phyloP scores from a whole-genome alignment of 2,113 vertebrate genomes.

The Cebus imitator region DNA sequence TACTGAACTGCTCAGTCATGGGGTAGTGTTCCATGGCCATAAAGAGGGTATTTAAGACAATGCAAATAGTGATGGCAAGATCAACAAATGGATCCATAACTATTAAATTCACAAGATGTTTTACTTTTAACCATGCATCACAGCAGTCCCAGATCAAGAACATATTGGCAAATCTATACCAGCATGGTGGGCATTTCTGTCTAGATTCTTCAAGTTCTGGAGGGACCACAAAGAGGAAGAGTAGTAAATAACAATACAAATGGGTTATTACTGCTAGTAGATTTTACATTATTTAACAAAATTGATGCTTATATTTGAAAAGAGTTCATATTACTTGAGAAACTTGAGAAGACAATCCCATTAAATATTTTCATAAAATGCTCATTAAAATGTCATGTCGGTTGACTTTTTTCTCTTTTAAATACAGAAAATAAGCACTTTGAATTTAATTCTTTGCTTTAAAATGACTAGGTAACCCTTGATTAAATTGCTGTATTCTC shows the following conservation, averaged over 20 bases:
- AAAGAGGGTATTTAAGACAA: conserved; percentile 96
- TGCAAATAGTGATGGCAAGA: conserved; percentile 96
- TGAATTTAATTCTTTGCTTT: not conserved
- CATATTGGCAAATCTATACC: conserved; percentile 92
- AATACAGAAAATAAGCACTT: not conserved
- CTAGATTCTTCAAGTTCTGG: conserved; percentile 96
- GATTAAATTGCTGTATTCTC: not conserved
- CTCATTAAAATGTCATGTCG: not conserved
- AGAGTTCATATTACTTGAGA: not conserved
- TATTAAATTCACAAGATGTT: conserved; percentile 88
- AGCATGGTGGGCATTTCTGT: conserved; percentile 94
- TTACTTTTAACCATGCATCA: conserved; percentile 93
- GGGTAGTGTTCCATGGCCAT: conserved; percentile 98
- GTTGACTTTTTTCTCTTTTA: not conserved
- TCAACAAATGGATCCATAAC: conserved; percentile 98
- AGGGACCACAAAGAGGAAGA: not conserved
- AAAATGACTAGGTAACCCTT: not conserved
- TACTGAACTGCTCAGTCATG: conserved; percentile 83
- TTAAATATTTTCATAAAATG: conserved; percentile 44
- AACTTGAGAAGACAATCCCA: not conserved
- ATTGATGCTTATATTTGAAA: not conserved
- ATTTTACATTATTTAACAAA: not conserved
- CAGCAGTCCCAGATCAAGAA: conserved; percentile 98
- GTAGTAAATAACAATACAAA: not conserved
- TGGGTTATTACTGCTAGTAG: not conserved